These are phyloP conservation scores for Lagorchestes hirsutus DNA, from an alignment of 2,797 vertebrate species.

Conservation along the genomic window DNA sequence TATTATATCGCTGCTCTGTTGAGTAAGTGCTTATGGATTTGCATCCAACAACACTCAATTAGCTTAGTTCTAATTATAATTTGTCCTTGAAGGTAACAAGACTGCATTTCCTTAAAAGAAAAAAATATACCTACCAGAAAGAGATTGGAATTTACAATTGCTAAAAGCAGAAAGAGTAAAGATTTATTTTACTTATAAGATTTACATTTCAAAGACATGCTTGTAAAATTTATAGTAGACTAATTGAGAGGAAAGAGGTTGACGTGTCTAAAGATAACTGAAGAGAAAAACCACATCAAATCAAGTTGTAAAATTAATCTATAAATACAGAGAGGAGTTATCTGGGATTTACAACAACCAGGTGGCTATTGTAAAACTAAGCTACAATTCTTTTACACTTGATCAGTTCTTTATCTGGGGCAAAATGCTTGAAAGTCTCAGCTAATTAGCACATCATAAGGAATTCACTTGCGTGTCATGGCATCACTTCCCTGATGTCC, in stretches of 20 bases:
- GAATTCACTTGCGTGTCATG: too few relatives aligned
- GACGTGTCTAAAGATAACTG: not conserved
- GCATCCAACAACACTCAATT: not conserved
- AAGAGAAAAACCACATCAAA: not conserved
- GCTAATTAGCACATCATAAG: not conserved
- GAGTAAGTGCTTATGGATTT: conserved; percentile 9
- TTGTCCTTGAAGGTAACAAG: not conserved
- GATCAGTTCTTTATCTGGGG: not conserved
- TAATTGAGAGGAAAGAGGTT: not conserved
- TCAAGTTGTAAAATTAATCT: not conserved
- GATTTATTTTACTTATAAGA: not conserved
- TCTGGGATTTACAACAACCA: not conserved
- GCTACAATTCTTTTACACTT: not conserved
- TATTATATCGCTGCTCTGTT: not conserved
- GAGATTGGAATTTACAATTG: not conserved
- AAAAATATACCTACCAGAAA: not conserved
- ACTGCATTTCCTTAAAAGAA: not conserved
- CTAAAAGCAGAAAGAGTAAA: not conserved
- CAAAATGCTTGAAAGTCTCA: not conserved
- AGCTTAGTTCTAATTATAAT: conserved; percentile 27
- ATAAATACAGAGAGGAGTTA: not conserved
- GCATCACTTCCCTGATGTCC: too few relatives aligned
- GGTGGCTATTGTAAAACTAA: not conserved
- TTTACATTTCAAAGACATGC: not conserved
- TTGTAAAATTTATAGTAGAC: not conserved